Percentiles rank a stretch among this genome's conserved stretches.
These are phyloP conservation scores for Elegia similella DNA, from an alignment of 2,888 invertebrate genomes.

Conservation along the genomic window DNA sequence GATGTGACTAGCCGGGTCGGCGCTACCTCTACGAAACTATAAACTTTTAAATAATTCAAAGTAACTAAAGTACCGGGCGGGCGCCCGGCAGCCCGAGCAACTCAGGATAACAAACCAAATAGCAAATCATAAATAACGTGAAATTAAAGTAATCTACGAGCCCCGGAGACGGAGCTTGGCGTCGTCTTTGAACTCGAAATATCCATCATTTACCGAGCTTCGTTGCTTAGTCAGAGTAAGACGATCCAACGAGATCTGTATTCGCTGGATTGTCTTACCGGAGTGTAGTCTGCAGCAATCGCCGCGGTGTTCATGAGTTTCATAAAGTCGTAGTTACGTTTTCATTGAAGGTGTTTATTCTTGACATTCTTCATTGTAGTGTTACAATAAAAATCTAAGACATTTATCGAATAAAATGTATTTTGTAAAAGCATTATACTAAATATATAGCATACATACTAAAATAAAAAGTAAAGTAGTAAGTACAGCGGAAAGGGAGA, in stretches of 20 bases:
- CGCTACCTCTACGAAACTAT: slow-evolving; percentile 49
- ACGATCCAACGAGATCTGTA: not conserved
- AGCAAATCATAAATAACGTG: slow-evolving; percentile 25
- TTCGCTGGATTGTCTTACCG: too few relatives aligned
- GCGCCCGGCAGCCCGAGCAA: slow-evolving; percentile 23
- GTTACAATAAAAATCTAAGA: too few relatives aligned
- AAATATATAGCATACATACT: too few relatives aligned
- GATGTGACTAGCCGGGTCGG: slow-evolving; percentile 55
- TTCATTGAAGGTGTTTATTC: not conserved
- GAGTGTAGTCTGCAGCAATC: not conserved
- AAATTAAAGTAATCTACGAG: slow-evolving; percentile 8
- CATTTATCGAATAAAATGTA: too few relatives aligned
- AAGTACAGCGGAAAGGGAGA: not conserved
- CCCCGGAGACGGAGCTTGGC: not conserved
- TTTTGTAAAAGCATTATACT: too few relatives aligned
- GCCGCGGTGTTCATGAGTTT: not conserved
- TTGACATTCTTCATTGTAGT: not conserved
- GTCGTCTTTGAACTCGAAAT: not conserved
- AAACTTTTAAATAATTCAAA: slow-evolving; percentile 34
- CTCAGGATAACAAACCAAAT: slow-evolving; percentile 25
- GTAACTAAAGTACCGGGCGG: slow-evolving; percentile 19
- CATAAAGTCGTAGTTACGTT: slow-evolving; percentile 4
- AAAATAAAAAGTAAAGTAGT: not conserved
- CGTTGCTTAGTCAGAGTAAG: not conserved
- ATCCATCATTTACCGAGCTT: not conserved